Evolutionary conservation across 2,113 vertebrate species (phyloP).

Genomic region (Mustela nigripes): DNA sequence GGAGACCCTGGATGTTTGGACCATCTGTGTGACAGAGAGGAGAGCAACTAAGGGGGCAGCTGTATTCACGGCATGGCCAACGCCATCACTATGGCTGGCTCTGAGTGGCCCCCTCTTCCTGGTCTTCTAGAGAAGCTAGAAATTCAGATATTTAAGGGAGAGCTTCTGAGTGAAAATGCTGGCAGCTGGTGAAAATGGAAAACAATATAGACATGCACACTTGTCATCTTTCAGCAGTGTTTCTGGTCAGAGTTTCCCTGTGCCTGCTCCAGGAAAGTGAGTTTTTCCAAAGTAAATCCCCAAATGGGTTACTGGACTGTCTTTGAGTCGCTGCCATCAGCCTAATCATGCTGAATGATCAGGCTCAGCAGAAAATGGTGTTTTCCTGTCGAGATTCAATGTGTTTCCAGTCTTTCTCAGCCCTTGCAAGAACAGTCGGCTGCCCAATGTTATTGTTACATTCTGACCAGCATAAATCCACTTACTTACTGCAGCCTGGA

Average conservation of each 20-base stretch:
- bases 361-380: neutral
- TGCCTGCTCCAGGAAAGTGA: neutral
- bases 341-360: neutral
- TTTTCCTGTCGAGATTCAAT: neutral
- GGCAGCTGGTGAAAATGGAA: neutral
- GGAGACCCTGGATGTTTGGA: neutral
- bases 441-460: neutral
- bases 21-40: neutral
- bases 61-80: neutral
- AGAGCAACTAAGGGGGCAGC: neutral
- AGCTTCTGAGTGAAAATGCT: neutral
- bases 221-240: neutral
- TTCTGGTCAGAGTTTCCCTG: neutral
- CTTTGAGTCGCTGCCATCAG: neutral
- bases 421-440: neutral
- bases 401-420: neutral
- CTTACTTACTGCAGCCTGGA: neutral
- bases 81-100: neutral
- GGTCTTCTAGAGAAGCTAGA: neutral
- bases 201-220: neutral
- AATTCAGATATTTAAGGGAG: neutral
- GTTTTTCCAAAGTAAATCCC: neutral
- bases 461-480: neutral
- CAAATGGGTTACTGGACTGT: neutral
- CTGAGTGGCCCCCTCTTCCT: accelerated